phyloP scores from a whole-genome alignment of 2,797 vertebrate genomes.

The Anomalospiza imberbis region DNA sequence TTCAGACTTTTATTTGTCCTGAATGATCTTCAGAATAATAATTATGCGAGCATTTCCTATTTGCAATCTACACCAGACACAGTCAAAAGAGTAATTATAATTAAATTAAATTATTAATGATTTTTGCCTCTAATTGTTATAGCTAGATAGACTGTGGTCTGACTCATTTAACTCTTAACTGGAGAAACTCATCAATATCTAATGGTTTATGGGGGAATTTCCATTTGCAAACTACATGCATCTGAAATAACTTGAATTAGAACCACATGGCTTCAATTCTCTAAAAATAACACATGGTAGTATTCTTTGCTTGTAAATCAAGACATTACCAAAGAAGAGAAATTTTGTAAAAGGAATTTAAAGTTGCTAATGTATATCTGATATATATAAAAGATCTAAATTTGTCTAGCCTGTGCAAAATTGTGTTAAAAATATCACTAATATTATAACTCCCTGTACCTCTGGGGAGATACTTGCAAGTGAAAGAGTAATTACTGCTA shows the following conservation, averaged over 20 bases:
- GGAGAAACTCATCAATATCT: background rate
- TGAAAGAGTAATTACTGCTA: background rate
- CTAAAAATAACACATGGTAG: background rate
- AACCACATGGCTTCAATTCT: background rate
- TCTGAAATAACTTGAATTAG: background rate
- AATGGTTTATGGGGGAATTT: background rate
- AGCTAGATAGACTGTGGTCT: background rate
- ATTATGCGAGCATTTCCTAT: background rate
- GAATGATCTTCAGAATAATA: conserved; percentile 49
- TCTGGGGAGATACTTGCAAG: background rate
- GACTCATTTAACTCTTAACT: conserved; percentile 36
- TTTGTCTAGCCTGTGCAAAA: background rate
- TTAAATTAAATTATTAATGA: conserved; percentile 61
- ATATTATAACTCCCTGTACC: background rate
- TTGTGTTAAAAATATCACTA: background rate
- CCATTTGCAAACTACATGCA: background rate
- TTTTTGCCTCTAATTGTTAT: conserved; percentile 43
- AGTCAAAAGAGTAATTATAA: conserved; percentile 32
- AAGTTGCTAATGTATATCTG: background rate
- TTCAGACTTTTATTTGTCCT: conserved; percentile 40
- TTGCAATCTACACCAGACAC: background rate
- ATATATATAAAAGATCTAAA: background rate
- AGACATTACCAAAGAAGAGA: background rate
- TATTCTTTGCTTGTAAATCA: background rate
- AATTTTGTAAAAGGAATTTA: background rate